Percentiles rank a stretch among this genome's conserved stretches.
Evolutionary conservation across 2,888 invertebrate species (phyloP).

Genomic region (Heterodera filipjevi): DNA sequence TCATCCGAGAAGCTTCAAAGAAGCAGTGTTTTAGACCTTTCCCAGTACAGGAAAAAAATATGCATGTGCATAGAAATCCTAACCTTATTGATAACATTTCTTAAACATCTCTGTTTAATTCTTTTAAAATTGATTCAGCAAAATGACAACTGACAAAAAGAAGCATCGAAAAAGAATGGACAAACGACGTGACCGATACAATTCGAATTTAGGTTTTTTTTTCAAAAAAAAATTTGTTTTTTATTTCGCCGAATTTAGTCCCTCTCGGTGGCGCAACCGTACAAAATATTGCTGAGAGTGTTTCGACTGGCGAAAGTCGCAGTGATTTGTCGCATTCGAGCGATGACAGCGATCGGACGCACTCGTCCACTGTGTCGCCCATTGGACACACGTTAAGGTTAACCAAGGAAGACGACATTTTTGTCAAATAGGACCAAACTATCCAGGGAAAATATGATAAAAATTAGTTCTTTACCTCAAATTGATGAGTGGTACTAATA

Average conservation of each 20-base stretch:
- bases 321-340: not conserved
- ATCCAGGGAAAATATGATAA: too few relatives aligned
- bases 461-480: too few relatives aligned
- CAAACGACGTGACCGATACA: not conserved
- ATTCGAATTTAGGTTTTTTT: not conserved
- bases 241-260: not conserved
- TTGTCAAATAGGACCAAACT: too few relatives aligned
- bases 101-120: too few relatives aligned
- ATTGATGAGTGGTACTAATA: too few relatives aligned
- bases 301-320: not conserved
- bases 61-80: too few relatives aligned
- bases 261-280: not conserved
- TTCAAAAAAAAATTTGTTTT: not conserved
- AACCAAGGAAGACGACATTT: not conserved
- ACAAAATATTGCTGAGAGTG: not conserved
- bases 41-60: too few relatives aligned
- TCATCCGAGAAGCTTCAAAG: too few relatives aligned
- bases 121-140: not conserved
- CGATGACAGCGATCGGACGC: not conserved
- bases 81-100: too few relatives aligned
- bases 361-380: slow-evolving; percentile 31
- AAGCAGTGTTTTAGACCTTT: too few relatives aligned
- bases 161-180: not conserved
- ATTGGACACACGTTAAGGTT: slow-evolving; percentile 36
- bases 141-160: not conserved